Conservation (phyloP, 1,140 invertebrate species). For the Orussus abietinus region DNA sequence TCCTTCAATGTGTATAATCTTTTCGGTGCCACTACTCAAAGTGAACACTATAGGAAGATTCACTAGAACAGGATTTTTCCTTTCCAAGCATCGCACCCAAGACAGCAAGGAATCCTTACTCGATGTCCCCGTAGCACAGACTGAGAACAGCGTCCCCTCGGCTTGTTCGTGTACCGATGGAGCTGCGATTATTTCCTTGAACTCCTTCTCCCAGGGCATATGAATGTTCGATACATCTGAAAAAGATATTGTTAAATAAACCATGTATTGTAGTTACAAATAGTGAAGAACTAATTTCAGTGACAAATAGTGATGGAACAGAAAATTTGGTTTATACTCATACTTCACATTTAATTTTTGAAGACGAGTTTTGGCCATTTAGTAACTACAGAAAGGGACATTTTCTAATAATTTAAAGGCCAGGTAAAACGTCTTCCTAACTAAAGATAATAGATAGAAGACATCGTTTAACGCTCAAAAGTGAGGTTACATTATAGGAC, state of each 20-base stretch:
- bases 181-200: conserved; percentile 42
- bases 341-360: too few species aligned
- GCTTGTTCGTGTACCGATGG: conserved; percentile 86
- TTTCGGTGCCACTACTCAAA: conserved; percentile 40
- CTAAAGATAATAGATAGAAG: too few species aligned
- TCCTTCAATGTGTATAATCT: neutral
- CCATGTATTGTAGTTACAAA: conserved; percentile 6
- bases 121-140: conserved; percentile 87
- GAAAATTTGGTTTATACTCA: too few species aligned
- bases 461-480: too few species aligned
- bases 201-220: conserved; percentile 53
- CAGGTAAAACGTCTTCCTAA: conserved; percentile 8
- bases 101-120: conserved; percentile 85
- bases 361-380: too few species aligned
- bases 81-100: conserved; percentile 86
- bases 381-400: conserved; percentile 1
- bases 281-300: conserved; percentile 8
- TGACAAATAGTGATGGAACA: conserved; percentile 3
- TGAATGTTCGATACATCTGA: conserved; percentile 66
- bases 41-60: conserved; percentile 79
- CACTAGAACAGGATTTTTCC: conserved; percentile 69
- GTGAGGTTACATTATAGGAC: too few species aligned
- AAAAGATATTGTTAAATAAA: conserved; percentile 31
- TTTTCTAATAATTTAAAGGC: conserved; percentile 4
- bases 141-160: conserved; percentile 83